Evolutionary conservation across 2,888 invertebrate species (phyloP), one percentile per base, ranked within the genome.

Genomic region (Nomada fucata): DNA sequence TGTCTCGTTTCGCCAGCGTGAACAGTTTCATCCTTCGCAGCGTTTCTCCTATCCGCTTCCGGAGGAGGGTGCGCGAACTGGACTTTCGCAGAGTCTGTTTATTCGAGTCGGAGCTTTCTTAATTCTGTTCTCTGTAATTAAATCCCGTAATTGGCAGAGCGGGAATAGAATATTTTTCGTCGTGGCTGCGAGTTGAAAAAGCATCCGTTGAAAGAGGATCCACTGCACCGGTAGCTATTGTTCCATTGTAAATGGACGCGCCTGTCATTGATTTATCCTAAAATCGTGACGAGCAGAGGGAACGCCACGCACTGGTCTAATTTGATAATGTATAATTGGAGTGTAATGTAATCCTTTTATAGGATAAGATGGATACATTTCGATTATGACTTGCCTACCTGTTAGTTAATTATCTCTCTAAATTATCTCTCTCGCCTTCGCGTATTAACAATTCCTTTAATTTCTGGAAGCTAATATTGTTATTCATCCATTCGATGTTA

Each of bases 91-190:
- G 52, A 69, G 57, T 61, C 36, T 81, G 79, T 81, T 81, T 79
- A 81, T 79, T 81, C 80, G 57, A 47, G 53, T 23, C 23, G n/a
- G 42, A 15, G 53, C 52, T 69, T 79, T 65, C 68, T 65, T 65
- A 13, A n/a, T 65, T 64, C 57, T 69, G 52, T 65, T 65, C 47
- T 23, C 13, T 18, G 47, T 65, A 81, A 81, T 81, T 80, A 81
- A 79, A 79, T 73, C 80, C 69, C 26, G 50, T 65, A 79, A 79
- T 79, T 80, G 69, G 80, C 74, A 55, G 80, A 29, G 44, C 73
- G 60, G 60, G n/a, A 36, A 42, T 11, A 59, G 52, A 64, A 73
- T 36, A 36, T 64, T 70, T 47, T 65, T 69, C 47, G 47, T 26
- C 71, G 53, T 7, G 67, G 67, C 55, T 80, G 23, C 42, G 29